Base-by-base conservation (phyloP, 1,140 invertebrate species). In the Cotesia glomerata region DNA sequence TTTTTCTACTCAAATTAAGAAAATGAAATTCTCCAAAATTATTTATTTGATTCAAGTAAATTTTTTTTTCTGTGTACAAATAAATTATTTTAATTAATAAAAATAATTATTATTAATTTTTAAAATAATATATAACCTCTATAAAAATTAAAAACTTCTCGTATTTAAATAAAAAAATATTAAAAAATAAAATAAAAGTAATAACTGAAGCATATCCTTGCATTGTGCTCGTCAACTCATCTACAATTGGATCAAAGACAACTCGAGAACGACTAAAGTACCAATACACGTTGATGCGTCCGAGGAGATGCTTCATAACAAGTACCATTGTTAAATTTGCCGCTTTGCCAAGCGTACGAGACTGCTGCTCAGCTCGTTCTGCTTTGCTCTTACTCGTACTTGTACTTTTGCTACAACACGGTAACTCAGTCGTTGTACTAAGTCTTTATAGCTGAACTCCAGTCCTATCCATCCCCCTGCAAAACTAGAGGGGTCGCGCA, bases 281-380 rank as follows among this genome's bases (percentile, higher is more conserved):
- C 67, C 67, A 69, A 69, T 69, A 69, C 34, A 58, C 13, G 26
- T 18, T 26, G 35, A 26, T 39, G 56, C 35, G 35, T 61, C n/a
- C 26, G 36, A 69, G n/a, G 45, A 62, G 67, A 61, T 61, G 56
- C 67, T 69, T 49, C 45, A 63, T 62, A 71, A 71, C 69, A 71
- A 71, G 69, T 71, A 71, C 75, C 75, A 73, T 79, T 79, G 79
- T 79, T 78, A 80, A 80, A 80, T 79, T 75, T 79, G 75, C 71
- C 71, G 65, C 72, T 72, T 76, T 73, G 63, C 56, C 74, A 45
- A 74, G 52, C 56, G 49, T 72, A 64, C 71, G 49, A 71, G 66
- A 58, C 39, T 45, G 39, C 39, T 45, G 39, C 11, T 45, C 39
- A 11, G 39, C 11, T 45, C 39, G 39, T 45, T 45, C 8, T 45